These are phyloP conservation scores for Strix uralensis DNA, from an alignment of 2,113 vertebrate species.

Conservation along the genomic window DNA sequence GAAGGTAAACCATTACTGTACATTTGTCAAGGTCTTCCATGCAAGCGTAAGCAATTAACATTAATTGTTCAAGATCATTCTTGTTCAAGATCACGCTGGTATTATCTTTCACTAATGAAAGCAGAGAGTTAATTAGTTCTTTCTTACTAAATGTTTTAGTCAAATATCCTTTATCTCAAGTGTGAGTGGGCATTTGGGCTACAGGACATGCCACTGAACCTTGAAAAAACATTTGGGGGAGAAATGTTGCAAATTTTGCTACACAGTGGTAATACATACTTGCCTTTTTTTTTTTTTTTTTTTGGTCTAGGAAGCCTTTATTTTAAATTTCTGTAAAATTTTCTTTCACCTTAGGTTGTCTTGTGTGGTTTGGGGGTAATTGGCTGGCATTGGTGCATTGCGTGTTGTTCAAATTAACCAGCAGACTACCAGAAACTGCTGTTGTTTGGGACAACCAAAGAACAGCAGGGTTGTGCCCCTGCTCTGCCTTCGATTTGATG, in stretches of 20 bases:
- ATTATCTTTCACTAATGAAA: slow-evolving; percentile 25
- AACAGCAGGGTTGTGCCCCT: background rate
- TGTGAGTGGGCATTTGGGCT: background rate
- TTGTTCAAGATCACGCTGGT: background rate
- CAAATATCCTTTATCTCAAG: background rate
- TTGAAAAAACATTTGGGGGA: background rate
- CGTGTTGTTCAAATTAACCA: background rate
- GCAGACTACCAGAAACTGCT: rapidly evolving
- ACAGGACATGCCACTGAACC: rapidly evolving
- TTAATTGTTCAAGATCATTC: background rate
- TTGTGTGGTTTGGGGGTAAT: background rate
- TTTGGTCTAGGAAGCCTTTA: background rate
- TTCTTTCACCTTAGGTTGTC: background rate
- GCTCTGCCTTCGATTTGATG: background rate
- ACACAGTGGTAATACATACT: rapidly evolving
- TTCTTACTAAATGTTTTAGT: background rate
- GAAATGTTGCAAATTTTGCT: background rate
- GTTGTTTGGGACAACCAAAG: background rate
- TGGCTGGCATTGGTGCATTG: background rate
- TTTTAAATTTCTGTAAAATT: background rate
- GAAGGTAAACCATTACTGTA: background rate
- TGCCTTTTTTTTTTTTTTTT: background rate
- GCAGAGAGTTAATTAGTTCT: background rate
- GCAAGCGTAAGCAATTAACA: background rate
- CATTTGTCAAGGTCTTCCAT: slow-evolving; percentile 21